Percentiles rank a stretch among this genome's conserved stretches.
Conservation (phyloP, 2,888 invertebrate species). For the Rhogogaster chlorosoma region DNA sequence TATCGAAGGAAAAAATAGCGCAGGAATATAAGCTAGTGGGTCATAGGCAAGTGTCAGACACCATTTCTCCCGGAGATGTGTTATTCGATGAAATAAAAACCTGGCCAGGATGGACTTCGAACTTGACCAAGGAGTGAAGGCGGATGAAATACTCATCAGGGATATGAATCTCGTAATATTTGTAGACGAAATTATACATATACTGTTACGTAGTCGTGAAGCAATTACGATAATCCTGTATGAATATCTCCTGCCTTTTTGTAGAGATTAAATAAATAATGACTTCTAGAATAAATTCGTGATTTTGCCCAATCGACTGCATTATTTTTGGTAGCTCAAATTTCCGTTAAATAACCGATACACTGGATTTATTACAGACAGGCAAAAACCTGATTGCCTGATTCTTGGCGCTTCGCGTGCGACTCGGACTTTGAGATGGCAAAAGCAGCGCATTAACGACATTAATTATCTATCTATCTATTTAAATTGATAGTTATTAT, state of each 20-base stretch:
- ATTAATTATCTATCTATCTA: background rate
- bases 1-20: slow-evolving; percentile 69
- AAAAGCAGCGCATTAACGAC: background rate
- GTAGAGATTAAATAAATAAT: background rate
- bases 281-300: background rate
- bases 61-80: slow-evolving; percentile 74
- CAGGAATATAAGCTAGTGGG: slow-evolving; percentile 71
- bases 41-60: slow-evolving; percentile 73
- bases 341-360: background rate
- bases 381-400: background rate
- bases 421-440: background rate
- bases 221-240: background rate
- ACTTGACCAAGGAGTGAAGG: slow-evolving; percentile 14
- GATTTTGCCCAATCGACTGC: background rate
- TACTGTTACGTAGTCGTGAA: background rate
- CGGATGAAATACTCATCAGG: background rate
- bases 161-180: background rate
- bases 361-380: background rate
- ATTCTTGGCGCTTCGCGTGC: background rate
- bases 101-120: slow-evolving; percentile 70
- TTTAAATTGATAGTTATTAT: too few relatives aligned
- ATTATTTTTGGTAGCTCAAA: background rate
- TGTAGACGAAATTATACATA: background rate
- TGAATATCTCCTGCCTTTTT: background rate
- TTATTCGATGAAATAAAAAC: slow-evolving; percentile 72